Evolutionary conservation across 2,113 vertebrate genomes (phyloP).

Genomic region (Montifringilla adamsi): DNA sequence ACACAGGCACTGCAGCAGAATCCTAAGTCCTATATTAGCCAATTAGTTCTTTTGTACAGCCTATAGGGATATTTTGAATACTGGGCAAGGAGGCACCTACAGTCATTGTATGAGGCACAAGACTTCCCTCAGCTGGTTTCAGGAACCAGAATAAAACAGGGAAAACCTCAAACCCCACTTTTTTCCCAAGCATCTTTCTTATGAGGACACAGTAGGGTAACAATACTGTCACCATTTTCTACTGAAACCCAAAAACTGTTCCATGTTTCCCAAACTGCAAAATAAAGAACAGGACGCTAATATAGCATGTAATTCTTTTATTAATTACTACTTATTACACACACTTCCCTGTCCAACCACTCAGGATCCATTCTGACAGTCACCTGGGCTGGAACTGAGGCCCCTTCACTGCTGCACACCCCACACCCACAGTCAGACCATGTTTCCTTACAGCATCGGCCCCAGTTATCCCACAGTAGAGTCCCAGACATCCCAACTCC

Average conservation of each 20-base stretch:
- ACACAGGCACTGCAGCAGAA: background rate
- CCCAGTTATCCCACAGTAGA: background rate
- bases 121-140: background rate
- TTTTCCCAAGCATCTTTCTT: background rate
- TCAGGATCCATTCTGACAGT: no score
- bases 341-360: background rate
- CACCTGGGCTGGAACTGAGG: rapidly evolving
- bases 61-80: background rate
- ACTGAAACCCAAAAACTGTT: background rate
- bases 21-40: background rate
- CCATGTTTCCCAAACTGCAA: background rate
- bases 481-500: background rate
- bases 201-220: background rate
- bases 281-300: background rate
- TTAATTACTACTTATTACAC: background rate
- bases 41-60: background rate
- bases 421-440: background rate
- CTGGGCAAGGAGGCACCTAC: background rate
- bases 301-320: background rate
- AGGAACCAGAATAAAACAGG: background rate
- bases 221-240: background rate
- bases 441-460: rapidly evolving
- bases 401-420: background rate
- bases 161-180: background rate
- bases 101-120: background rate